Percentiles rank a stretch among this genome's conserved stretches.
phyloP scores from a whole-genome alignment of 1,140 invertebrate genomes.

The Hylyphantes graminicola region DNA sequence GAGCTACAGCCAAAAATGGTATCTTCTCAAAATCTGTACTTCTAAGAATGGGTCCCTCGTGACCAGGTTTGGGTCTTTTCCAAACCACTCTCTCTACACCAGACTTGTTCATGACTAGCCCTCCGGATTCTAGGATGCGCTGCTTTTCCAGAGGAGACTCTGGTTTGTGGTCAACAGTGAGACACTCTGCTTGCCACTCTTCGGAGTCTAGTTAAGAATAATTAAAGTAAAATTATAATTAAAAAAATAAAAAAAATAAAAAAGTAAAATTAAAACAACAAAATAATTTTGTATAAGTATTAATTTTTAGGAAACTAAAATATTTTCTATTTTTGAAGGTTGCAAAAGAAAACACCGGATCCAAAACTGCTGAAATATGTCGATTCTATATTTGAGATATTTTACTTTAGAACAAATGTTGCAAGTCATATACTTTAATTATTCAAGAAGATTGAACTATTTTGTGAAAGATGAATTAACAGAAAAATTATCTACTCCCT shows the following conservation, averaged over 20 bases:
- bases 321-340: too few species aligned
- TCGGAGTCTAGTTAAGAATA: constrained; percentile 69
- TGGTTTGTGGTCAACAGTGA: constrained; percentile 95
- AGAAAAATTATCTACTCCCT: too few species aligned
- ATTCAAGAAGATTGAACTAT: too few species aligned
- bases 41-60: constrained; percentile 81
- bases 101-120: constrained; percentile 83
- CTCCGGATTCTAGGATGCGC: constrained; percentile 84
- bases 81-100: constrained; percentile 96
- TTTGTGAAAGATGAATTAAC: too few species aligned
- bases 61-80: constrained; percentile 84
- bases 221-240: too few species aligned
- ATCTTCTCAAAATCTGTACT: constrained; percentile 92
- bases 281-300: background rate
- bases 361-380: too few species aligned
- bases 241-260: too few species aligned
- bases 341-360: too few species aligned
- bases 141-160: constrained; percentile 85
- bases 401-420: too few species aligned
- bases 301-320: background rate
- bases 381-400: too few species aligned
- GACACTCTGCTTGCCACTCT: constrained; percentile 81
- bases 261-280: too few species aligned
- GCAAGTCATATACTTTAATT: too few species aligned
- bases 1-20: constrained; percentile 94